phyloP scores from a whole-genome alignment of 2,888 invertebrate genomes.

The Lycia hirtaria region DNA sequence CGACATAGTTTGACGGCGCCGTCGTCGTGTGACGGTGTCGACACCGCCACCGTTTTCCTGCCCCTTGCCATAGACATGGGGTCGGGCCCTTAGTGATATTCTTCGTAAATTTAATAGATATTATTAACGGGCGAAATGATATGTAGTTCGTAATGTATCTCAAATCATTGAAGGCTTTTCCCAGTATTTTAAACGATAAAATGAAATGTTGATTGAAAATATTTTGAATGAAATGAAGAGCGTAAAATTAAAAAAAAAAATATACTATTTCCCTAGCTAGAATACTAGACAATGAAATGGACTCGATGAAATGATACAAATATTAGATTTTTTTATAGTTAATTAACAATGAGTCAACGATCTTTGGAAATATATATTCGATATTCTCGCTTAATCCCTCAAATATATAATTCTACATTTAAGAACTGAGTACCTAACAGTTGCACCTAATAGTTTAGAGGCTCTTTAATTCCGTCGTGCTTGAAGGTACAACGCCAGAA shows the following conservation, averaged over 20 bases:
- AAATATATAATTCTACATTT: too few species aligned
- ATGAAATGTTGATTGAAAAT: conserved; percentile 11
- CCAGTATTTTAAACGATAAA: conserved; percentile 45
- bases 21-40: too few species aligned
- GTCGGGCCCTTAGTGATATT: conserved; percentile 6
- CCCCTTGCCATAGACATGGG: too few species aligned
- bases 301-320: conserved; percentile 4
- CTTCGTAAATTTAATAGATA: conserved; percentile 4
- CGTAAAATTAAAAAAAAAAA: conserved; percentile 8
- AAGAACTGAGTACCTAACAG: too few species aligned
- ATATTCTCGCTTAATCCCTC: too few species aligned
- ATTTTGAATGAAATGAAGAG: conserved; percentile 7
- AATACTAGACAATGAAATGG: conserved; percentile 3
- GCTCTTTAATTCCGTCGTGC: too few species aligned
- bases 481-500: too few species aligned
- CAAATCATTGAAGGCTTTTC: conserved; percentile 44
- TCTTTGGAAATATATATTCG: too few species aligned
- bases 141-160: conserved; percentile 20
- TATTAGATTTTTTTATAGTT: conserved; percentile 16
- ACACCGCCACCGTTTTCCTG: too few species aligned
- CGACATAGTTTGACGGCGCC: too few species aligned
- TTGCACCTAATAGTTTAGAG: too few species aligned
- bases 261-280: conserved; percentile 6
- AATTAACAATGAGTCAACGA: conserved; percentile 13
- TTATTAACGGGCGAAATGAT: conserved; percentile 13